These are phyloP conservation scores for Mylabris sibirica DNA, from an alignment of 2,888 invertebrate species.

Conservation along the genomic window DNA sequence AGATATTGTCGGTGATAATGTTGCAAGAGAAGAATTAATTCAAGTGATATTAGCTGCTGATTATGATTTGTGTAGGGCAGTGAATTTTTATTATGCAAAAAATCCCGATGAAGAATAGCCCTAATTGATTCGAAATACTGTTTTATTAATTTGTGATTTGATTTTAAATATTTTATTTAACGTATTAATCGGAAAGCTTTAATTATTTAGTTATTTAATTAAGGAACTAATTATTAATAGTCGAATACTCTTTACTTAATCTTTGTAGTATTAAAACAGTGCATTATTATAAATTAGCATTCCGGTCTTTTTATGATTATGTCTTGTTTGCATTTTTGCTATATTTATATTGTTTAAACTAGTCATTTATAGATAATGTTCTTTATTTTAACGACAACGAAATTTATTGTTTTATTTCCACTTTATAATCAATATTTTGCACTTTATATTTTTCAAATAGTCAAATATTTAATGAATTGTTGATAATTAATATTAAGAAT, in stretches of 20 bases:
- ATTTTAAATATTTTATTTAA: neutral
- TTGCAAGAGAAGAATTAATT: conserved; percentile 63
- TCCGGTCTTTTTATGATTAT: neutral
- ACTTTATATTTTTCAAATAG: neutral
- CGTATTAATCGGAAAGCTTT: neutral
- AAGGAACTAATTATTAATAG: neutral
- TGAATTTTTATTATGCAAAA: conserved; percentile 66
- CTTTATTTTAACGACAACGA: conserved; percentile 7
- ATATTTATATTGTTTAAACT: neutral
- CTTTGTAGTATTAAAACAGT: neutral
- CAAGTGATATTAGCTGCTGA: conserved; percentile 66
- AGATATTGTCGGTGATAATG: conserved; percentile 65
- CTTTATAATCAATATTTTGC: neutral
- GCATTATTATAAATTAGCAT: conserved; percentile 7
- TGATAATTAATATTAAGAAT: conserved; percentile 1
- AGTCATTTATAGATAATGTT: neutral
- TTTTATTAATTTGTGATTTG: conserved; percentile 4
- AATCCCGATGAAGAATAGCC: conserved; percentile 42
- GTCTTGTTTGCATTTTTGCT: neutral
- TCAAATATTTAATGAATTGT: conserved; percentile 1
- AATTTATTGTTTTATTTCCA: neutral
- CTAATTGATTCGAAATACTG: conserved; percentile 1
- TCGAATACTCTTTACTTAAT: neutral
- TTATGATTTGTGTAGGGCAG: conserved; percentile 67
- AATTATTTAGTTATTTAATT: neutral